These are phyloP conservation scores for Nemurella pictetii DNA, from an alignment of 2,888 invertebrate species.

Conservation along the genomic window DNA sequence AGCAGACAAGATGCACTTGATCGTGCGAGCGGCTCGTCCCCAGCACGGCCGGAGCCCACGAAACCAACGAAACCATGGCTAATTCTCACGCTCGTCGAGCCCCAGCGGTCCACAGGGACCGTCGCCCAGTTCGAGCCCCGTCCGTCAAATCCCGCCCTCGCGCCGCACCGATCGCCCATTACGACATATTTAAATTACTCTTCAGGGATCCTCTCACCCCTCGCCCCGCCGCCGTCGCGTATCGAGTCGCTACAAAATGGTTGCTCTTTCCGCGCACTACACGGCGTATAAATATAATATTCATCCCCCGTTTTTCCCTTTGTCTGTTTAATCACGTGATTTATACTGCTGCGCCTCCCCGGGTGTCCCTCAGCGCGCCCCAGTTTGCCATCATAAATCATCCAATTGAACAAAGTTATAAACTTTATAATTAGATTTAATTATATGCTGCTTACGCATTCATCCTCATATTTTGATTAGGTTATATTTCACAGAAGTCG, in stretches of 20 bases:
- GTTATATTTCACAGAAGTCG: not conserved
- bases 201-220: constrained; percentile 22
- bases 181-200: constrained; percentile 32
- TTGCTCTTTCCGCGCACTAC: not conserved
- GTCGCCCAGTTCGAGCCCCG: constrained; percentile 24
- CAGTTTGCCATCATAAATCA: constrained; percentile 13
- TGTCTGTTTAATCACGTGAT: constrained; percentile 16
- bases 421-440: constrained; percentile 29
- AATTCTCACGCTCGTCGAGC: not conserved
- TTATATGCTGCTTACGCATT: constrained; percentile 14
- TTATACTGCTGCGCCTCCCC: constrained; percentile 1
- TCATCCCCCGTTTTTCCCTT: constrained; percentile 13
- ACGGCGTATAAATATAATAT: not conserved
- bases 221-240: not conserved
- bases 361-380: not conserved
- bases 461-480: constrained; percentile 17
- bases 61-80: not conserved
- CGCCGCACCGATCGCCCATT: constrained; percentile 30
- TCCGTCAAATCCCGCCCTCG: not conserved
- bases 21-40: no score
- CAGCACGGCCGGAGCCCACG: not conserved
- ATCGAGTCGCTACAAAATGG: constrained; percentile 8
- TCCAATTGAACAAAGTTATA: constrained; percentile 23
- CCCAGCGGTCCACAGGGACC: not conserved
- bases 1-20: no score